phyloP scores from a whole-genome alignment of 2,797 vertebrate species.

The Euphonia xanthogaster region DNA sequence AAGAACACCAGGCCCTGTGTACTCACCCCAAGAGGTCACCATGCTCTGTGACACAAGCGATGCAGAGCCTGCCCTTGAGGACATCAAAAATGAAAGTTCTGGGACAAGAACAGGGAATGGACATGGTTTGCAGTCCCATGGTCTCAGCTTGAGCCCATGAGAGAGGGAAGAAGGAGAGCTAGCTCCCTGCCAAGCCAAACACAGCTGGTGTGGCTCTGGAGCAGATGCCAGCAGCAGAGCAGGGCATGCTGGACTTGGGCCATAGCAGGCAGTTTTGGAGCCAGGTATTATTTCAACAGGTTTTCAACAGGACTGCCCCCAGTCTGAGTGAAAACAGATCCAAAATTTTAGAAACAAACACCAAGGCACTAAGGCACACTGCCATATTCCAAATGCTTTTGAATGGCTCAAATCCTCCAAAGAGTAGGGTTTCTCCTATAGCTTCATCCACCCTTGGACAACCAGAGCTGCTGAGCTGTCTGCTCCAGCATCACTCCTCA shows the following conservation, averaged over 20 bases:
- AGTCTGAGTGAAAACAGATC: not conserved
- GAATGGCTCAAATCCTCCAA: not conserved
- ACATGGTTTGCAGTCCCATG: not conserved
- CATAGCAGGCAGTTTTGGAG: not conserved
- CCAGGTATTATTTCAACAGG: slow-evolving; percentile 8
- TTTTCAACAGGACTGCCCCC: not conserved
- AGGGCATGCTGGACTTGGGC: not conserved
- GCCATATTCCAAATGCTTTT: not conserved
- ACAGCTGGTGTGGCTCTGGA: not conserved
- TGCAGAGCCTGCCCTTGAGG: not conserved
- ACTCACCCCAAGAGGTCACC: not conserved
- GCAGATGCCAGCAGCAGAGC: not conserved
- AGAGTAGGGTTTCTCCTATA: not conserved
- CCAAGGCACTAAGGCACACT: not conserved
- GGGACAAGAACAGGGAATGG: not conserved
- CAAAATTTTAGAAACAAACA: not conserved
- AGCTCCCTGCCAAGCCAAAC: slow-evolving; percentile 22
- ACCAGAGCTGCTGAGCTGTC: not conserved
- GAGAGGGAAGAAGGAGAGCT: not conserved
- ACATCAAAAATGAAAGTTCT: not conserved
- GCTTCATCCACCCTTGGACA: not conserved
- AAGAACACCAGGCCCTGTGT: not conserved
- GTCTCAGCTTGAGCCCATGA: not conserved
- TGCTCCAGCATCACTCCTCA: not conserved
- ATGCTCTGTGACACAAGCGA: fast-evolving